phyloP scores from a whole-genome alignment of 2,888 invertebrate species.

The Cheilosia impressa region DNA sequence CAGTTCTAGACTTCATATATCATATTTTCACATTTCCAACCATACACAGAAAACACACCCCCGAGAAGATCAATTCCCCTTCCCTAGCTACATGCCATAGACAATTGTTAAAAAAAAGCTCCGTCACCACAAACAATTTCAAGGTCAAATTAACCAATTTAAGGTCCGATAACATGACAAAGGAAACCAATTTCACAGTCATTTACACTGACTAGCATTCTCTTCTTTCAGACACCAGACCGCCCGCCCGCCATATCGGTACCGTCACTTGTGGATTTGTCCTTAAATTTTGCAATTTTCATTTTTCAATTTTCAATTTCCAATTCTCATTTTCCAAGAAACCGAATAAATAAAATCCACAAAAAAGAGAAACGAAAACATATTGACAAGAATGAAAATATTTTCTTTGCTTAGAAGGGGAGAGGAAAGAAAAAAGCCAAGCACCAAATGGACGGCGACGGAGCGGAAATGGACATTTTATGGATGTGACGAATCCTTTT shows the following conservation, averaged over 20 bases:
- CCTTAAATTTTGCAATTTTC: constrained; percentile 7
- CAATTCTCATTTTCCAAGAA: neutral
- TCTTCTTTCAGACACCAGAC: neutral
- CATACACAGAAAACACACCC: too few species aligned
- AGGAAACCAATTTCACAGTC: constrained; percentile 22
- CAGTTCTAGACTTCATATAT: too few species aligned
- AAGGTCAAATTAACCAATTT: constrained; percentile 2
- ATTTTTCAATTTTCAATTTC: constrained; percentile 9
- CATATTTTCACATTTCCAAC: too few species aligned
- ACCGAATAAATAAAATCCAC: neutral
- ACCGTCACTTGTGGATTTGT: neutral
- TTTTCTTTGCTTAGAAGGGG: neutral
- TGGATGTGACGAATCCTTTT: neutral
- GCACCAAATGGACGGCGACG: constrained; percentile 4
- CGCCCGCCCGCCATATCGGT: neutral
- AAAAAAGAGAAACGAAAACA: neutral
- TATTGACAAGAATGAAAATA: constrained; percentile 24
- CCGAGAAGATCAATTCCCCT: too few species aligned
- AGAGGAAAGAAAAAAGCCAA: neutral
- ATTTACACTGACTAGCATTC: neutral
- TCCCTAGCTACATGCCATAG: too few species aligned
- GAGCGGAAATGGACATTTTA: constrained; percentile 22
- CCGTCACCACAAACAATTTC: too few species aligned
- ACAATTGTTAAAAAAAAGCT: too few species aligned
- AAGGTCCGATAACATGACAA: constrained; percentile 6